Evolutionary conservation across 2,797 vertebrate genomes (phyloP).

Genomic region (Tiaroga cobitis): DNA sequence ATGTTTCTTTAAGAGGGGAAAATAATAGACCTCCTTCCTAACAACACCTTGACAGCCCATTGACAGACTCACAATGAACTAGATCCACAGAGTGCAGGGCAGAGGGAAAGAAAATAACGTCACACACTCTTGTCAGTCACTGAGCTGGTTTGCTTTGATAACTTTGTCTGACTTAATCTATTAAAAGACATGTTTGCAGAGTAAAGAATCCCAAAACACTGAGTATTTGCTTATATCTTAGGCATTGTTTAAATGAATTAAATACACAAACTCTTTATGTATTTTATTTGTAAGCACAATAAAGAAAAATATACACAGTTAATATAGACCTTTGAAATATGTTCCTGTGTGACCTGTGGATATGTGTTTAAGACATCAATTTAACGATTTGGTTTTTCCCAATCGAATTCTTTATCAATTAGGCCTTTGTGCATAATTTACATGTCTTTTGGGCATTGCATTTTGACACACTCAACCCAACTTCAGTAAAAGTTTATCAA

Average conservation of each 20-base stretch:
- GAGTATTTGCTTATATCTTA: conserved; percentile 98
- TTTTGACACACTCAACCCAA: background rate
- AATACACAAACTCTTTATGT: conserved; percentile 94
- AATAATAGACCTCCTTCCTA: conserved; percentile 64
- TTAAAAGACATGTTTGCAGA: conserved; percentile 90
- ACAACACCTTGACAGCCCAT: conserved; percentile 63
- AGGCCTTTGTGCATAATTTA: too few relatives aligned
- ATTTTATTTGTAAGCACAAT: conserved; percentile 98
- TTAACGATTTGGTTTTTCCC: conserved; percentile 10
- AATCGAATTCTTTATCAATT: background rate
- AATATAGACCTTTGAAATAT: conserved; percentile 93
- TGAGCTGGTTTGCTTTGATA: conserved; percentile 81
- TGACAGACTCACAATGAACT: conserved; percentile 63
- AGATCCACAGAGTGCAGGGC: conserved; percentile 63
- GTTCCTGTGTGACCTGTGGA: conserved; percentile 67
- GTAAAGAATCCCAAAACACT: conserved; percentile 96
- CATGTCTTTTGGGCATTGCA: background rate
- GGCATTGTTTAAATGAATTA: conserved; percentile 96
- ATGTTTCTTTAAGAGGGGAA: conserved; percentile 71
- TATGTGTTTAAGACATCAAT: conserved; percentile 27
- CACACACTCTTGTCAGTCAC: conserved; percentile 81
- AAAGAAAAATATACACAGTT: conserved; percentile 91
- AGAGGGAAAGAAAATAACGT: conserved; percentile 75
- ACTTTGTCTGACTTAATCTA: conserved; percentile 83
- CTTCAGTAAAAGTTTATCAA: background rate